phyloP scores from a whole-genome alignment of 92 coral and sea anemone genomes.

The Pocillopora grandis region DNA sequence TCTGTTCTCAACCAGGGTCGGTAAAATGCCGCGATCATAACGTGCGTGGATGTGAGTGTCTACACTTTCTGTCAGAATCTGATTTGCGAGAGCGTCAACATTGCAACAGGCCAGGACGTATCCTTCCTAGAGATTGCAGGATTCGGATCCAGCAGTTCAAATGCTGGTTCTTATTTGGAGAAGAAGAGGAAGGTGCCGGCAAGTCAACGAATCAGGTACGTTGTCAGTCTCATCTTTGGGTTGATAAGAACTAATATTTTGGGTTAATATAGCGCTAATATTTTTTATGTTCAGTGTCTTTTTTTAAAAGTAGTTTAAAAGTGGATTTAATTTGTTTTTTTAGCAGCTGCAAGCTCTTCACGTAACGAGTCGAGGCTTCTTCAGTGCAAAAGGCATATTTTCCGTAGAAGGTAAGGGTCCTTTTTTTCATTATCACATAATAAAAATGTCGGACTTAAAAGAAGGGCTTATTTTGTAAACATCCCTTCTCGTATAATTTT shows the following conservation, averaged over 20 bases:
- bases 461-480: no score
- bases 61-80: not conserved
- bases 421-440: not conserved
- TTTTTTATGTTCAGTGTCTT: no score
- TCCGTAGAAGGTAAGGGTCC: not conserved
- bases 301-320: no score
- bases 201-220: no score
- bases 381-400: not conserved
- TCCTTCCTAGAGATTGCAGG: not conserved
- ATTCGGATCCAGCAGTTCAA: not conserved
- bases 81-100: not conserved
- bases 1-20: not conserved
- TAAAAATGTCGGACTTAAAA: not conserved
- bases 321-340: no score
- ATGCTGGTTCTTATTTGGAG: not conserved
- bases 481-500: no score
- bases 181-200: not conserved
- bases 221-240: no score
- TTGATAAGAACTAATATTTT: no score
- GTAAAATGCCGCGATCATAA: constrained; percentile 10
- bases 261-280: no score
- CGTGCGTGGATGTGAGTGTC: constrained; percentile 11
- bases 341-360: no score
- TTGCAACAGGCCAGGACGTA: not conserved
- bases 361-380: no score